These are phyloP conservation scores for Phrynocephalus vlangalii DNA, from an alignment of 2,797 vertebrate species.

Conservation along the genomic window DNA sequence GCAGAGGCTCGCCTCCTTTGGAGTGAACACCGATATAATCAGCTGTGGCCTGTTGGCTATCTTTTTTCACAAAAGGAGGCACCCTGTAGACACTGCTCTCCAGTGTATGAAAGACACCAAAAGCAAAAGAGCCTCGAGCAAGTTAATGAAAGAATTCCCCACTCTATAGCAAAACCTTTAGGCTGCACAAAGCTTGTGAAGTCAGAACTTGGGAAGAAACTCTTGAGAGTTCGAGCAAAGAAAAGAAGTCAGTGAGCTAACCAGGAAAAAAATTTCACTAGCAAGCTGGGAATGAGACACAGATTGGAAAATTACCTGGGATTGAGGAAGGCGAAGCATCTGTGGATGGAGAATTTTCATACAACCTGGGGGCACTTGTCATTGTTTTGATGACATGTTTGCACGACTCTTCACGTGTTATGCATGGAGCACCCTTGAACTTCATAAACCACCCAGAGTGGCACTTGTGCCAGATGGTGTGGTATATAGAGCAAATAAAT, in stretches of 20 bases:
- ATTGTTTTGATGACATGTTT: neutral
- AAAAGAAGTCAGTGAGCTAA: neutral
- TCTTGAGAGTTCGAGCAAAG: constrained; percentile 4
- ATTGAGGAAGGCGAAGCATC: neutral
- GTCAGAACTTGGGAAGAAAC: neutral
- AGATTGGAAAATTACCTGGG: neutral
- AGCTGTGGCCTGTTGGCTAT: constrained; percentile 13
- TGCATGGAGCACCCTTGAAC: neutral
- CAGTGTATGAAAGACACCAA: neutral
- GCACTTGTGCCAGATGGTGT: too few species aligned
- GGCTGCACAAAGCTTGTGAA: constrained; percentile 22
- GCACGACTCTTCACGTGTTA: neutral
- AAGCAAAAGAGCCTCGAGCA: constrained; percentile 32
- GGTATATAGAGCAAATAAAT: too few species aligned
- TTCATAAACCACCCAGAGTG: too few species aligned
- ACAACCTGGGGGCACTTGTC: neutral
- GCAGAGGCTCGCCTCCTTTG: constrained; percentile 7
- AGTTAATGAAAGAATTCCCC: constrained; percentile 23
- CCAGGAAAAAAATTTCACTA: neutral
- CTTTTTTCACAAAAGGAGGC: neutral
- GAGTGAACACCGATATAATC: constrained; percentile 26
- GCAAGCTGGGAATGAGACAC: neutral
- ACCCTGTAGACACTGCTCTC: constrained; percentile 9
- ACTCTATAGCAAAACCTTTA: constrained; percentile 4
- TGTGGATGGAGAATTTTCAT: neutral